Evolutionary conservation across 30 jellyfish, hydroid and myxozoan genomes (phyloP).

Genomic region (Catostylus mosaicus): DNA sequence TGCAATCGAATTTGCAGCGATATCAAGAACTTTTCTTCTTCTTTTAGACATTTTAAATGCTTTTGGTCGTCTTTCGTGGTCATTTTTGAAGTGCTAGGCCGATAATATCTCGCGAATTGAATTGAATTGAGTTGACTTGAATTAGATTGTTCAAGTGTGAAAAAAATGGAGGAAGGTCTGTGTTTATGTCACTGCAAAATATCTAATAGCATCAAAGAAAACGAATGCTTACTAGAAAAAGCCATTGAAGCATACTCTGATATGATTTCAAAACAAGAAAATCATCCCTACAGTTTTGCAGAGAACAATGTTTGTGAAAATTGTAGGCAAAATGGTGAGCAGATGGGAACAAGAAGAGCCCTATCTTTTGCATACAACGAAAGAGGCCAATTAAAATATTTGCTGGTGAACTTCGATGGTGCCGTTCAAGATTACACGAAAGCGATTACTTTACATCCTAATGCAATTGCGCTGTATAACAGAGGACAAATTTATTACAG

Average conservation of each 20-base stretch:
- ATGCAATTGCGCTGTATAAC: conserved; percentile 23
- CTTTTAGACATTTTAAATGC: conserved; percentile 20
- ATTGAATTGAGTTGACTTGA: no score
- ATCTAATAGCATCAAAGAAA: not conserved
- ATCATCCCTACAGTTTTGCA: not conserved
- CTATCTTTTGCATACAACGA: conserved; percentile 21
- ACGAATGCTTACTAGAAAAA: not conserved
- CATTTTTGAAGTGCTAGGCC: not conserved
- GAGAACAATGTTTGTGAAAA: not conserved
- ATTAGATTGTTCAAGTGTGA: no score
- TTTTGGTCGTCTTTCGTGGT: conserved; percentile 5
- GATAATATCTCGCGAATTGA: no score
- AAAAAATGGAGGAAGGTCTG: not conserved
- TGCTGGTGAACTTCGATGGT: conserved; percentile 19
- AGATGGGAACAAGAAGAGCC: not conserved
- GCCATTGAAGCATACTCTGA: not conserved
- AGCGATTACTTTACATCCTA: not conserved
- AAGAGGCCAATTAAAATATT: conserved; percentile 23
- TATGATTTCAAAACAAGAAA: not conserved
- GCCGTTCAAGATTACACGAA: conserved; percentile 31
- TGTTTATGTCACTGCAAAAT: not conserved
- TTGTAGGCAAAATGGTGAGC: conserved; percentile 1
- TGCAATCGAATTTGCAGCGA: conserved; percentile 13
- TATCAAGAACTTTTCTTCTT: conserved; percentile 34
- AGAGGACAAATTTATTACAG: conserved; percentile 34